These are phyloP conservation scores for Probaryconus sp. DNA, from an alignment of 1,140 invertebrate genomes.

Conservation along the genomic window DNA sequence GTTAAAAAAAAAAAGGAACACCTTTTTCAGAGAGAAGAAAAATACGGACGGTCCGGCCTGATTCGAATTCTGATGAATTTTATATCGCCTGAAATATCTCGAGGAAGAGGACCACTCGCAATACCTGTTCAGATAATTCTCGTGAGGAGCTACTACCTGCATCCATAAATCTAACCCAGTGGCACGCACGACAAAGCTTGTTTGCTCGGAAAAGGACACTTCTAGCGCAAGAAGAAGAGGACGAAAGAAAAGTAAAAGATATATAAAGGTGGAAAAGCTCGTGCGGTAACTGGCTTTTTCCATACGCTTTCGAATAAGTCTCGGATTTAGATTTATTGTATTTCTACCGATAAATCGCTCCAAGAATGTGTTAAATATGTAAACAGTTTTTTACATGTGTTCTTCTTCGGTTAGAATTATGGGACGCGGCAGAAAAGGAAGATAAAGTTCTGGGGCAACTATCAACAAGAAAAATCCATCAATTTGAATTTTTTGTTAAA, in stretches of 20 bases:
- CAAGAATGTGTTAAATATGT: not conserved
- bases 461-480: no score
- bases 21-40: no score
- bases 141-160: slow-evolving; percentile 18
- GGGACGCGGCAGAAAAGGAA: no score
- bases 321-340: not conserved
- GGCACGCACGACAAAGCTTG: not conserved
- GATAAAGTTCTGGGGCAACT: no score
- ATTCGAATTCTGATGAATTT: no score
- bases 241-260: not conserved
- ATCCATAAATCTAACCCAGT: slow-evolving; percentile 16
- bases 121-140: slow-evolving; percentile 27
- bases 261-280: not conserved
- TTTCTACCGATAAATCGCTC: not conserved
- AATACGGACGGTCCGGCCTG: no score
- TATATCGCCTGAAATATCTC: slow-evolving; percentile 6
- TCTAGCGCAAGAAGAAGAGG: slow-evolving; percentile 4
- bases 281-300: slow-evolving; percentile 4
- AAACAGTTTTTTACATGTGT: no score
- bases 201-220: slow-evolving; percentile 13
- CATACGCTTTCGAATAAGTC: not conserved
- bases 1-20: no score
- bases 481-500: no score
- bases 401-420: no score
- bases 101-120: slow-evolving; percentile 4